Evolutionary conservation across 1,140 invertebrate genomes (phyloP), one percentile per base, ranked within the genome.

Genomic region (Drosophila gunungcola): DNA sequence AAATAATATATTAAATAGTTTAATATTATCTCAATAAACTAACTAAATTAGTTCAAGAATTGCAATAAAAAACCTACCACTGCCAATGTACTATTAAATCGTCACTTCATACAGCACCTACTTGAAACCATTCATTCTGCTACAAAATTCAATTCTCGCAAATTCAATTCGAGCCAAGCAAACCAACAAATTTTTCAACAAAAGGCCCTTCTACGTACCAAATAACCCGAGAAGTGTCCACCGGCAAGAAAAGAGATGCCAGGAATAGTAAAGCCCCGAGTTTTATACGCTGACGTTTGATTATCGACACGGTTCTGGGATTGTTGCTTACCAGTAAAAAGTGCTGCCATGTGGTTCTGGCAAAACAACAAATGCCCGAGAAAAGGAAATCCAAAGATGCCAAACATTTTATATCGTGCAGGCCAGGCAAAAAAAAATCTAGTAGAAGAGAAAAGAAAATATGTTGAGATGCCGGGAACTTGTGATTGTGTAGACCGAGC

Each of bases 241-340:
- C 27, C 42, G 51, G 45, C 67, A 34, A 48, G 51, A 39, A 29
- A 36, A 16, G 52, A 49, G 58, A 72, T 84, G 81, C 62, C 67
- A 74, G 60, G 64, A 72, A 76, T 72, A 61, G 68, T 76, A 77
- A 86, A 84, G 82, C 80, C 58, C 78, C 61, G 80, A 84, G 73
- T 86, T 86, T 84, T 84, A 86, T 89, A 84, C 64, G 83, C 84
- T 89, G 83, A 86, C 83, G 83, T 76, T 89, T 86, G 83, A 86
- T 86, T 86, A 86, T 86, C 83, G 84, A 86, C 83, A 86, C 84
- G 80, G 57, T 69, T 54, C 62, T 48, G 29, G 48, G 41, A 45
- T 56, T 48, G 51, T 55, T 57, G 61, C 68, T 51, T 60, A 53
- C 45, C 73, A 73, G 48, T 64, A 76, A 80, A 80, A 78, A 88